These are phyloP conservation scores for Cyprinodon brontotheroides DNA, from an alignment of 2,113 vertebrate genomes.

Conservation along the genomic window DNA sequence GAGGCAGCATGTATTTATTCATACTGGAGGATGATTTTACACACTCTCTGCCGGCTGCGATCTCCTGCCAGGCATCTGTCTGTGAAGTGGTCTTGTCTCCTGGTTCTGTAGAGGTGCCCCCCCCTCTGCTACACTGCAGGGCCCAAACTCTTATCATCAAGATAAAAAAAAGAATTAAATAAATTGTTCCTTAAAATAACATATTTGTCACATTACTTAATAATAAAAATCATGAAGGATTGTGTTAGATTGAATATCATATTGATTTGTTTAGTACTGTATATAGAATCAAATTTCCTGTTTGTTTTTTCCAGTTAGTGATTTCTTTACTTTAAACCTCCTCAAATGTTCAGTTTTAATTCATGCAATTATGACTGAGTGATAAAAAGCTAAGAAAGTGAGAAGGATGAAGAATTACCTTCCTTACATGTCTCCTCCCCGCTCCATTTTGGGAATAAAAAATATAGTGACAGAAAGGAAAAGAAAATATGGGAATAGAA, in stretches of 20 bases:
- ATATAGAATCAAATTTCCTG: not conserved
- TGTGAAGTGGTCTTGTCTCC: constrained; percentile 66
- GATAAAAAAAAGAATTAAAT: not conserved
- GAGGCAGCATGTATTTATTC: constrained; percentile 54
- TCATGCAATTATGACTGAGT: not conserved
- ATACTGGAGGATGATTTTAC: constrained; percentile 65
- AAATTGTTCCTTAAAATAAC: not conserved
- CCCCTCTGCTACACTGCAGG: not conserved
- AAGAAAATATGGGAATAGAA: not conserved
- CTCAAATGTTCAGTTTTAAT: not conserved
- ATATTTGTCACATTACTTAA: not conserved
- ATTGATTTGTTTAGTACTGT: not conserved
- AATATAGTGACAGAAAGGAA: not conserved
- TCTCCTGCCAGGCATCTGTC: constrained; percentile 70
- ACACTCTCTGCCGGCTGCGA: constrained; percentile 54
- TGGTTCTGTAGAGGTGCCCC: constrained; percentile 29
- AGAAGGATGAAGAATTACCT: not conserved
- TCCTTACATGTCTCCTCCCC: not conserved
- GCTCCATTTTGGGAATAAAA: not conserved
- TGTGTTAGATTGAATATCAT: not conserved
- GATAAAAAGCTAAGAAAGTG: not conserved
- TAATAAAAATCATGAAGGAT: not conserved
- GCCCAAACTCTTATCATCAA: not conserved
- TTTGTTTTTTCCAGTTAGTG: not conserved
- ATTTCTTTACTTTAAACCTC: too few species aligned